Conservation (phyloP, 2,113 vertebrate species). For the Grus americana region DNA sequence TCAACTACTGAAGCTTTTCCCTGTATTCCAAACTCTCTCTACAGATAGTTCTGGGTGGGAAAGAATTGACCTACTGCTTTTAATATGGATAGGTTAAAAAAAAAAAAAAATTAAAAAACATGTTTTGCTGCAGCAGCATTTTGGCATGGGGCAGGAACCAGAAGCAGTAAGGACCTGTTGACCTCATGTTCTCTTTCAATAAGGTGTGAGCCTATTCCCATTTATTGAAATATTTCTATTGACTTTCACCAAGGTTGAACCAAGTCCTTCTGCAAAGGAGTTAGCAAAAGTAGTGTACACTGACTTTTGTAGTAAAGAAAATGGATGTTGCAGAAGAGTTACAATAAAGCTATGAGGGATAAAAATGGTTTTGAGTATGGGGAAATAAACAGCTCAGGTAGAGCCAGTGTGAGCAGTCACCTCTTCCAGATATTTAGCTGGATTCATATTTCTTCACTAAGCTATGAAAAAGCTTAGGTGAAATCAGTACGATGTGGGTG, state of each 20-base stretch:
- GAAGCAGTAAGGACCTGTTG: neutral
- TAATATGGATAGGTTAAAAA: neutral
- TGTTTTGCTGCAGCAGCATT: neutral
- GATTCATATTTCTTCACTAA: neutral
- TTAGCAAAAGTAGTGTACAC: neutral
- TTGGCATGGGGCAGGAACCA: neutral
- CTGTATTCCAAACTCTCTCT: conserved; percentile 55
- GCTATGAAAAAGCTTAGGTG: neutral
- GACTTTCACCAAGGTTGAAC: neutral
- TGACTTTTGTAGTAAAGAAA: neutral
- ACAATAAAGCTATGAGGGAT: neutral
- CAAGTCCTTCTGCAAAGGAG: neutral
- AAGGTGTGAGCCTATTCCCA: neutral
- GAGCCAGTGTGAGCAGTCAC: neutral
- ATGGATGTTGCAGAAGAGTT: neutral
- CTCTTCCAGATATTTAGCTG: neutral
- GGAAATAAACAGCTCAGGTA: neutral
- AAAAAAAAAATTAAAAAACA: neutral
- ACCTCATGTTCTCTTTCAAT: neutral
- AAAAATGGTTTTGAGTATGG: neutral
- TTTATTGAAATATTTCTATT: neutral
- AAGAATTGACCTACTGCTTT: neutral
- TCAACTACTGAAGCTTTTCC: conserved; percentile 50
- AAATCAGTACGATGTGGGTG: neutral
- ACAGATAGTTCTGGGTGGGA: conserved; percentile 12